Percentiles rank a stretch among this genome's conserved stretches.
These are phyloP conservation scores for Drosophila simulans DNA, from an alignment of 1,140 invertebrate species.

Conservation along the genomic window DNA sequence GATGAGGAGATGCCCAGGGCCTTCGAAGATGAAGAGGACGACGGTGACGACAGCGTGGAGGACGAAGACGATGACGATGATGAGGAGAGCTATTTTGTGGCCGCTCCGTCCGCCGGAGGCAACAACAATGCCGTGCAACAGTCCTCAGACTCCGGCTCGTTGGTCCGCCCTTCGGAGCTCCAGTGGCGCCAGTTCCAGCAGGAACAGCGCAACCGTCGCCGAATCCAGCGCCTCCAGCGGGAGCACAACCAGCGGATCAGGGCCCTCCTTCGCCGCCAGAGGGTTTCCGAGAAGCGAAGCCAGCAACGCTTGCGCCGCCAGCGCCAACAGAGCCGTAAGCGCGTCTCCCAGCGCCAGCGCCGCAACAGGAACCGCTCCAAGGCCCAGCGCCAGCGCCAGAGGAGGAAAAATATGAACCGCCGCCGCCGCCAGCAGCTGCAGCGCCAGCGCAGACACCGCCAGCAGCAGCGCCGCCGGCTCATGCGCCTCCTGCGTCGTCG, in stretches of 20 bases:
- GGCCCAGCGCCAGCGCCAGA: slow-evolving; percentile 47
- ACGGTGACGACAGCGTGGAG: slow-evolving; percentile 1
- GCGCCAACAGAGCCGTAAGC: slow-evolving; percentile 41
- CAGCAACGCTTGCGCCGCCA: slow-evolving; percentile 31
- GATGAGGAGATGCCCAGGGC: slow-evolving; percentile 5
- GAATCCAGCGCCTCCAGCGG: slow-evolving; percentile 60
- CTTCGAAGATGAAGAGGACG: slow-evolving; percentile 36
- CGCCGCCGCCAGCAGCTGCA: slow-evolving; percentile 47
- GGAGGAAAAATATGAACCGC: slow-evolving; percentile 16
- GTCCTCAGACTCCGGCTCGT: neutral
- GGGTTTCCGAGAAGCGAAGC: slow-evolving; percentile 45
- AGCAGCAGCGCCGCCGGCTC: slow-evolving; percentile 38
- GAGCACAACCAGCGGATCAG: slow-evolving; percentile 63
- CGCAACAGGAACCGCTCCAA: slow-evolving; percentile 52
- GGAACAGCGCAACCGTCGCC: slow-evolving; percentile 65
- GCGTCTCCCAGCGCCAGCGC: slow-evolving; percentile 36
- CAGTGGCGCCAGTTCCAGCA: slow-evolving; percentile 67
- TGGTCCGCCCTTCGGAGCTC: slow-evolving; percentile 44
- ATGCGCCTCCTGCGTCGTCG: slow-evolving; percentile 43
- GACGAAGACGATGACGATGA: slow-evolving; percentile 34
- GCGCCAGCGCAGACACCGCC: slow-evolving; percentile 25
- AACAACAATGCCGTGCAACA: neutral
- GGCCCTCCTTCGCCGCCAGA: slow-evolving; percentile 53
- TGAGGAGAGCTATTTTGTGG: slow-evolving; percentile 40
- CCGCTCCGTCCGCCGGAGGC: slow-evolving; percentile 9